Evolutionary conservation across 2,113 vertebrate species (phyloP).

Genomic region (Plotosus lineatus): DNA sequence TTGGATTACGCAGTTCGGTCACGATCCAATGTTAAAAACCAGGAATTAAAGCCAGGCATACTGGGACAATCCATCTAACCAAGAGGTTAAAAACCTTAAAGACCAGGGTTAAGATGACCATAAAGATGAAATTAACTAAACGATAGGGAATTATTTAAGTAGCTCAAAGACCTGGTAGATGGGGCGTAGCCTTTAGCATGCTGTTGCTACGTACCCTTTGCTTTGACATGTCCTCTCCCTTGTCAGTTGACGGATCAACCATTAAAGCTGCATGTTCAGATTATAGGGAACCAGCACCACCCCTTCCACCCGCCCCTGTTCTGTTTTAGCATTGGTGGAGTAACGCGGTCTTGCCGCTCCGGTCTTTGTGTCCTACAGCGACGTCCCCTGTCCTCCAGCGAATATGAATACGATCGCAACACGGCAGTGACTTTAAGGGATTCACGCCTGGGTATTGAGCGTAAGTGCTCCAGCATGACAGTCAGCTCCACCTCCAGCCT

Average conservation of each 20-base stretch:
- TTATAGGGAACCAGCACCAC: neutral
- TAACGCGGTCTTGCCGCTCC: constrained; percentile 36
- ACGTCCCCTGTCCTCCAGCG: constrained; percentile 63
- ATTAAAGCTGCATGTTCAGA: neutral
- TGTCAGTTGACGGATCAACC: neutral
- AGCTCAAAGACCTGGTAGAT: neutral
- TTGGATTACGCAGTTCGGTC: too few species aligned
- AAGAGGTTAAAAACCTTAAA: neutral
- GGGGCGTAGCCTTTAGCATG: neutral
- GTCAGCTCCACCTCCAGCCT: constrained; percentile 95
- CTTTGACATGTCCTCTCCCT: neutral
- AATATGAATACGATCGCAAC: constrained; percentile 88
- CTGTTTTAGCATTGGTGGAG: neutral
- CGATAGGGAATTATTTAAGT: neutral
- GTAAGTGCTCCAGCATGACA: constrained; percentile 94
- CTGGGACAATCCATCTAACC: neutral
- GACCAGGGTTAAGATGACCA: neutral
- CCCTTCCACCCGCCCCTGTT: neutral
- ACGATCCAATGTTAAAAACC: neutral
- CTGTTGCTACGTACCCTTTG: neutral
- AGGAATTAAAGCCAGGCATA: neutral
- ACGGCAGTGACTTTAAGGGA: constrained; percentile 80
- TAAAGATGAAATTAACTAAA: neutral
- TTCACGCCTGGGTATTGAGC: constrained; percentile 87
- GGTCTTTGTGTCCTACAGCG: constrained; percentile 66